phyloP scores from a whole-genome alignment of 1,140 invertebrate species.

The Meteorus sp. region DNA sequence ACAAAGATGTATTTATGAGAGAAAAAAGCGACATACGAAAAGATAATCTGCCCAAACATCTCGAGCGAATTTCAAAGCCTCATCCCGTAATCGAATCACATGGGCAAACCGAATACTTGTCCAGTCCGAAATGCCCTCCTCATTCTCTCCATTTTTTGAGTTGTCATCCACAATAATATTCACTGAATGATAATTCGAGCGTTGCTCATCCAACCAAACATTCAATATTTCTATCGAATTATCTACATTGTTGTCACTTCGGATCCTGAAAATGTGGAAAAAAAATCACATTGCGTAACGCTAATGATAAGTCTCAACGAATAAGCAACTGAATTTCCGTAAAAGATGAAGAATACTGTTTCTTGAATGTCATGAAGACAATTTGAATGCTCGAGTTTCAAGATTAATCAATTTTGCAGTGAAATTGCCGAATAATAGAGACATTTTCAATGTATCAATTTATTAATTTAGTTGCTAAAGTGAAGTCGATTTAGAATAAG shows the following conservation, averaged over 20 bases:
- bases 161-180: slow-evolving; percentile 65
- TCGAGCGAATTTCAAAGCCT: slow-evolving; percentile 73
- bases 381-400: too few species aligned
- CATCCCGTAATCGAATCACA: slow-evolving; percentile 80
- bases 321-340: too few species aligned
- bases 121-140: slow-evolving; percentile 75
- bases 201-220: slow-evolving; percentile 70
- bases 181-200: slow-evolving; percentile 72
- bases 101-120: slow-evolving; percentile 74
- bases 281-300: slow-evolving; percentile 5
- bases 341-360: too few species aligned
- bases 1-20: slow-evolving; percentile 14
- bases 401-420: too few species aligned
- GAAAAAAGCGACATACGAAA: slow-evolving; percentile 63
- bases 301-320: too few species aligned
- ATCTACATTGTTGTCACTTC: slow-evolving; percentile 87
- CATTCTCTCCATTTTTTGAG: slow-evolving; percentile 62
- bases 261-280: slow-evolving; percentile 68
- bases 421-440: too few species aligned
- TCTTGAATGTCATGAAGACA: too few species aligned
- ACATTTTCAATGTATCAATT: too few species aligned
- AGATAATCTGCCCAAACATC: slow-evolving; percentile 83
- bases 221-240: slow-evolving; percentile 72
- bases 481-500: too few species aligned
- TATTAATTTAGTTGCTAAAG: too few species aligned